Evolutionary conservation across 2,113 vertebrate species (phyloP).

Genomic region (Lagenorhynchus albirostris): DNA sequence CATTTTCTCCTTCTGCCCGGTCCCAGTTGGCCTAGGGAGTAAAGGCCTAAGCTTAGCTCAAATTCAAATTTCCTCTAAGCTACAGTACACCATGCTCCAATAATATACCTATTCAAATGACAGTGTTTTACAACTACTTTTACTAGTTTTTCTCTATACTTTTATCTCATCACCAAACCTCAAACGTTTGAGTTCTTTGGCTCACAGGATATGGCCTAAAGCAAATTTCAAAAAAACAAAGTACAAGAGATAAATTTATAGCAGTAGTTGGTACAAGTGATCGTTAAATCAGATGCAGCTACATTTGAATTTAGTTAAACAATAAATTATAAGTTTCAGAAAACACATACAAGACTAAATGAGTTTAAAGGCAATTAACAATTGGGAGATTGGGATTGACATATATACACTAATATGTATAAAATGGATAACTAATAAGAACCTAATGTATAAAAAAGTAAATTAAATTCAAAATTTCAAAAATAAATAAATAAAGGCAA

Average conservation of each 20-base stretch:
- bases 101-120: background rate
- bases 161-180: background rate
- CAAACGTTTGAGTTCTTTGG: background rate
- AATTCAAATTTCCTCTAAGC: background rate
- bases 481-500: background rate
- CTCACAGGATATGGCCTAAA: background rate
- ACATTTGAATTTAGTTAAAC: slow-evolving; percentile 17
- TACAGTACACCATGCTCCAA: background rate
- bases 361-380: background rate
- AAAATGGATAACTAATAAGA: too few relatives aligned
- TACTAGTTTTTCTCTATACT: background rate
- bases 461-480: too few relatives aligned
- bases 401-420: too few relatives aligned
- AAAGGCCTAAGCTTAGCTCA: slow-evolving; percentile 2
- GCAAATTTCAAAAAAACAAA: slow-evolving; percentile 15
- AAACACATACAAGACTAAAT: background rate
- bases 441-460: too few relatives aligned
- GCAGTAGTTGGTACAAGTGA: background rate
- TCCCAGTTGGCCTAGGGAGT: slow-evolving; percentile 56
- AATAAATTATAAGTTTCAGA: background rate
- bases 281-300: background rate
- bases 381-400: background rate
- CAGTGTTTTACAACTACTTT: background rate
- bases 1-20: slow-evolving; percentile 62
- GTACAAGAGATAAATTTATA: background rate